Evolutionary conservation across 2,797 vertebrate species (phyloP), one percentile per base, ranked within the genome.

Genomic region (Linurgus olivaceus): DNA sequence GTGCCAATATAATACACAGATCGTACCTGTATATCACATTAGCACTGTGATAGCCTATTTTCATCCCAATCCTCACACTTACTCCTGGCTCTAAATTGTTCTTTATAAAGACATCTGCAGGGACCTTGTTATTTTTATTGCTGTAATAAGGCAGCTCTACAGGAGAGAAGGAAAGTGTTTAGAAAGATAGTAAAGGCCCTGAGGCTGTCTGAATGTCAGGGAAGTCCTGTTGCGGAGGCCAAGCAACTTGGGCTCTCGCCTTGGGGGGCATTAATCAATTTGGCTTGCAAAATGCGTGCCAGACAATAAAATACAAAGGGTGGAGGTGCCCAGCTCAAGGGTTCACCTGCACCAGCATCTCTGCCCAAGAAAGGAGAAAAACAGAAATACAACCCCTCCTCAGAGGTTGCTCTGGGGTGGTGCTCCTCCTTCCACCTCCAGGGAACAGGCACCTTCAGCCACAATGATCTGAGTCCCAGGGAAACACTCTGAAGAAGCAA

Each of bases 91-190:
- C 90, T 97, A 97, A 97, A 97, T 97, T 97, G 97, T 96, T 96
- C 97, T 96, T 97, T 90, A 88, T 88, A 84, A 78, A 93, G 86
- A 88, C 94, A 79, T 98, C 96, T 97, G 93, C 95, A 85, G 98
- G 97, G 98, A 98, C 96, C 98, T 98, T 98, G 97, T 98, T 98
- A 98, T 98, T 98, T 98, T 98, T 97, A 98, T 97, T 97, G 96
- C 96, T 96, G 91, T 93, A 95, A 96, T 97, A 97, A 98, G 95
- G 91, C 92, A 94, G 96, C 95, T 95, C 97, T 95, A 73, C 63
- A 93, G 95, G 95, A 96, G 81, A 94, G 90, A 94, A 94, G 73
- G 67, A 83, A 96, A 95, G 82, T 92, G 90, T 97, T 97, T 96
- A 95, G 92, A 95, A 95, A 93, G 96, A 92, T 28, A 91, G 93